These are phyloP conservation scores for Drepana arcuata DNA, from an alignment of 1,140 invertebrate species.

Conservation along the genomic window DNA sequence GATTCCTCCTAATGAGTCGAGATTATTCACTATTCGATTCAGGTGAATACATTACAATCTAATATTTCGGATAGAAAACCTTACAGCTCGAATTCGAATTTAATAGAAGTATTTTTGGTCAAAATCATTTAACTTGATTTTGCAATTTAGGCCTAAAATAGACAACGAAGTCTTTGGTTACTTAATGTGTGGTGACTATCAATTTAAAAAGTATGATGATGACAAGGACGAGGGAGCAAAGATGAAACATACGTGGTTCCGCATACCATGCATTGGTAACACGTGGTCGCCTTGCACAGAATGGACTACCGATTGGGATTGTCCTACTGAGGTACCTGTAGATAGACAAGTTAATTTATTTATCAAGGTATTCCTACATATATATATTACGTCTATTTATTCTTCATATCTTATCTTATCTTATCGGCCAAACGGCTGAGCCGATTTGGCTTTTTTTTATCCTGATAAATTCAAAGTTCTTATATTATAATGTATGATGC, in stretches of 20 bases:
- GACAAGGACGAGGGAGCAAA: slow-evolving; percentile 19
- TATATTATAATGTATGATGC: too few relatives aligned
- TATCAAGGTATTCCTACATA: too few relatives aligned
- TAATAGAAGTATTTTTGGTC: too few relatives aligned
- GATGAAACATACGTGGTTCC: slow-evolving; percentile 46
- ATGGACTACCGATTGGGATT: slow-evolving; percentile 48
- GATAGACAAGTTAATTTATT: too few relatives aligned
- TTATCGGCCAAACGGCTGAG: too few relatives aligned
- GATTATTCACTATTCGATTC: slow-evolving; percentile 54
- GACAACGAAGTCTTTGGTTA: slow-evolving; percentile 47
- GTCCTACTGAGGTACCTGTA: slow-evolving; percentile 37
- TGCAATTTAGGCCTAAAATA: slow-evolving; percentile 35
- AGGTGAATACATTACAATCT: slow-evolving; percentile 34
- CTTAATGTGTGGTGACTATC: slow-evolving; percentile 53
- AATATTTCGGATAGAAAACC: too few relatives aligned
- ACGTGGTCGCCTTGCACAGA: slow-evolving; percentile 50
- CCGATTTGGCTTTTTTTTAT: too few relatives aligned
- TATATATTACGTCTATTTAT: too few relatives aligned
- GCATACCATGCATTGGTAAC: slow-evolving; percentile 55
- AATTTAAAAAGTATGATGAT: slow-evolving; percentile 26
- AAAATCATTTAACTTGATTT: too few relatives aligned
- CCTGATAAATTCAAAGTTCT: too few relatives aligned
- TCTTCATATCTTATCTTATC: too few relatives aligned
- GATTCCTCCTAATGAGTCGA: slow-evolving; percentile 51
- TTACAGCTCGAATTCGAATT: too few relatives aligned